These are phyloP conservation scores for Adoxophyes honmai DNA, from an alignment of 1,140 invertebrate species.

Conservation along the genomic window DNA sequence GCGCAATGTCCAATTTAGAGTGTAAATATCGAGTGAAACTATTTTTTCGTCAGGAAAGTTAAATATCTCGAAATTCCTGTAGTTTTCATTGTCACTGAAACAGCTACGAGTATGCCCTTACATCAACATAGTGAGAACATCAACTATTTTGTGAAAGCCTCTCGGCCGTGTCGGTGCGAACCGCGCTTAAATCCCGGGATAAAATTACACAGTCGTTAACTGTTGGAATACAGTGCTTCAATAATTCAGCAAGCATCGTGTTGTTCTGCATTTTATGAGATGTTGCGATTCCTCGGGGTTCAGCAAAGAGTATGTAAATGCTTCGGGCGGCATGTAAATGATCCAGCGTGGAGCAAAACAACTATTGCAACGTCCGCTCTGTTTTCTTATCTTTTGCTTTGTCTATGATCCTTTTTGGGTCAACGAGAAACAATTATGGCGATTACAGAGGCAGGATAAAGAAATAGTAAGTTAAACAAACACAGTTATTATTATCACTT, in stretches of 20 bases:
- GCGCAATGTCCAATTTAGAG: too few species aligned
- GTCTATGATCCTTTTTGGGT: neutral
- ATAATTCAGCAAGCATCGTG: constrained; percentile 29
- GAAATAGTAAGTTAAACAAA: neutral
- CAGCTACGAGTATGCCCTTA: too few species aligned
- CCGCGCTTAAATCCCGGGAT: neutral
- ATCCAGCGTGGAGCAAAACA: constrained; percentile 4
- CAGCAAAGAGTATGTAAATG: constrained; percentile 35
- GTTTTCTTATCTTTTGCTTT: constrained; percentile 2
- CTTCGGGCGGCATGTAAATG: constrained; percentile 34
- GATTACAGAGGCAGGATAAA: neutral
- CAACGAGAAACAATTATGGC: neutral
- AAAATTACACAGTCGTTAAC: constrained; percentile 22
- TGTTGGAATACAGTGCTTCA: constrained; percentile 28
- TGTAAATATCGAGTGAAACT: too few species aligned
- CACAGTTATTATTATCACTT: too few species aligned
- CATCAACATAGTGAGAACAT: too few species aligned
- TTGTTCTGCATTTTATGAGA: constrained; percentile 33
- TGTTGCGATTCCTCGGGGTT: constrained; percentile 28
- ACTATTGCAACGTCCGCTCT: neutral
- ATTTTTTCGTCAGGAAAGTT: too few species aligned
- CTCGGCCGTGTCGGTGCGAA: too few species aligned
- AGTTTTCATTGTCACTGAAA: too few species aligned
- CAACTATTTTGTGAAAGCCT: too few species aligned
- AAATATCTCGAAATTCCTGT: too few species aligned